Percentiles rank a stretch among this genome's conserved stretches.
phyloP scores from a whole-genome alignment of 2,888 invertebrate species.

The Erebia epiphron region DNA sequence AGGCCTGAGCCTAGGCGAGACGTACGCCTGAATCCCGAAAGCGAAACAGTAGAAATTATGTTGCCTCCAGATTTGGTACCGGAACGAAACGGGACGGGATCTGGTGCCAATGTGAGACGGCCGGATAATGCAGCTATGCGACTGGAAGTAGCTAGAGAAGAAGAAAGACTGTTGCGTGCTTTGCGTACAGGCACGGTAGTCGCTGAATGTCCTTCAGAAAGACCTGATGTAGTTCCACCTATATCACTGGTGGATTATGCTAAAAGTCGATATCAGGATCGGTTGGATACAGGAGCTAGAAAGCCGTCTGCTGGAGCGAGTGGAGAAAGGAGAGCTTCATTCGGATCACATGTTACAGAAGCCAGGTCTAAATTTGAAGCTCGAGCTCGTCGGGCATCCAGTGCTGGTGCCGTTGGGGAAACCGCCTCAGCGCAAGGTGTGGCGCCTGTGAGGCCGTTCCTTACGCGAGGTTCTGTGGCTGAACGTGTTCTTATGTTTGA shows the following conservation, averaged over 20 bases:
- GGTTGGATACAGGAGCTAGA: conserved; percentile 77
- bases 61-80: conserved; percentile 84
- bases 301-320: conserved; percentile 73
- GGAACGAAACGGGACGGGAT: conserved; percentile 70
- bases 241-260: conserved; percentile 86
- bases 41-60: conserved; percentile 86
- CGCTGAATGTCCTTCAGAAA: conserved; percentile 72
- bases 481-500: conserved; percentile 96
- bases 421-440: conserved; percentile 61
- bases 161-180: conserved; percentile 90
- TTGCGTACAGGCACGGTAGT: conserved; percentile 87
- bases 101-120: conserved; percentile 68
- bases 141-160: conserved; percentile 91
- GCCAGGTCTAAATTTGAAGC: conserved; percentile 80
- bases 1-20: conserved; percentile 66
- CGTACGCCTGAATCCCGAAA: conserved; percentile 67
- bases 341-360: conserved; percentile 78
- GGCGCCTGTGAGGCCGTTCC: conserved; percentile 90
- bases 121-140: conserved; percentile 80
- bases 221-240: conserved; percentile 77
- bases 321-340: conserved; percentile 70
- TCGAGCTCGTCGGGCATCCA: conserved; percentile 75
- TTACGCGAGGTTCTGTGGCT: conserved; percentile 95
- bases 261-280: conserved; percentile 85
- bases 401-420: conserved; percentile 69